Evolutionary conservation across 2,797 vertebrate genomes (phyloP).

Genomic region (Poeciliopsis paucimaculata): DNA sequence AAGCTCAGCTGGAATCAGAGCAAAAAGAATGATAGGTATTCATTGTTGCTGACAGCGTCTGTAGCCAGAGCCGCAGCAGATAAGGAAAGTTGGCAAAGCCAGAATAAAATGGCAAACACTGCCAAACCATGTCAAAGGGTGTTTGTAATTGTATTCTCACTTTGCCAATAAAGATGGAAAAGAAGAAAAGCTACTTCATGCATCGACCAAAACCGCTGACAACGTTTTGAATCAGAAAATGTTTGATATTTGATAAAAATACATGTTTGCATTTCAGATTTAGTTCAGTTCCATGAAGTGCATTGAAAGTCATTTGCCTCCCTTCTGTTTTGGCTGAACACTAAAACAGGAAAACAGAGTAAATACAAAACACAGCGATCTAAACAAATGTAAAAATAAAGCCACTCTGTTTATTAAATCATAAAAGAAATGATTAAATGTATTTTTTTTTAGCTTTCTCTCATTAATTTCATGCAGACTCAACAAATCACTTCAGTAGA

Average conservation of each 20-base stretch:
- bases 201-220: neutral
- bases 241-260: neutral
- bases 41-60: constrained; percentile 27
- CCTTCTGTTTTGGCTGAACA: neutral
- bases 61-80: neutral
- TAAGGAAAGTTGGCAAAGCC: constrained; percentile 6
- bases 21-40: constrained; percentile 25
- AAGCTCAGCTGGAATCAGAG: constrained; percentile 30
- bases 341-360: neutral
- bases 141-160: neutral
- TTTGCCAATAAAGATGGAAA: neutral
- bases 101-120: constrained; percentile 12
- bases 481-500: neutral
- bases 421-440: neutral
- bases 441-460: neutral
- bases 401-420: neutral
- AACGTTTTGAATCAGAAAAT: neutral
- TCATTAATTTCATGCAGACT: neutral
- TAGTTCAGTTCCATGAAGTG: neutral
- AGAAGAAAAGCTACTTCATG: neutral
- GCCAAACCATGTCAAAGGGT: neutral
- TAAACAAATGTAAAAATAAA: neutral
- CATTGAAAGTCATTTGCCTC: neutral
- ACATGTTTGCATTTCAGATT: neutral
- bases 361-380: neutral